Conservation (phyloP, 2,888 invertebrate genomes). For the Andrena bicolor region DNA sequence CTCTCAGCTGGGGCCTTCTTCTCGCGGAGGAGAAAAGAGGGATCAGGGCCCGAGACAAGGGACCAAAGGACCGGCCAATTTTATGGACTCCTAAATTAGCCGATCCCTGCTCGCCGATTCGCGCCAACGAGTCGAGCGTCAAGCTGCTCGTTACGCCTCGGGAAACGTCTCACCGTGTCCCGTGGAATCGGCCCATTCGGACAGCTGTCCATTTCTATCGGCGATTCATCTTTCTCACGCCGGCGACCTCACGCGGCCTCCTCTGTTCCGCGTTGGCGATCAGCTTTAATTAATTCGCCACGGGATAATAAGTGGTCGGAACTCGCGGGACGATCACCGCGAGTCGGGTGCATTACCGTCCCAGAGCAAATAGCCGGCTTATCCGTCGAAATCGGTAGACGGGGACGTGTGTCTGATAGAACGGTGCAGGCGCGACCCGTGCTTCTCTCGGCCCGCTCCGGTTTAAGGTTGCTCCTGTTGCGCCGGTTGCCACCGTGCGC, state of each 20-base stretch:
- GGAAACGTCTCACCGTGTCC: neutral
- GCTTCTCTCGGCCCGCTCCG: slow-evolving; percentile 43
- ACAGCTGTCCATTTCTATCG: neutral
- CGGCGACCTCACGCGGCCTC: neutral
- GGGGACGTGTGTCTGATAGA: slow-evolving; percentile 28
- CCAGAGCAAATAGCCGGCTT: slow-evolving; percentile 19
- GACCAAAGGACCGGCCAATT: slow-evolving; percentile 73
- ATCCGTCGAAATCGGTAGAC: slow-evolving; percentile 49
- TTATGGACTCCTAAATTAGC: slow-evolving; percentile 77
- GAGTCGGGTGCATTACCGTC: slow-evolving; percentile 6
- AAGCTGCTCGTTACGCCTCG: slow-evolving; percentile 51
- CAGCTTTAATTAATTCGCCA: slow-evolving; percentile 30
- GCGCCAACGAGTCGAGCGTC: slow-evolving; percentile 50
- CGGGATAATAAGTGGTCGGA: slow-evolving; percentile 5
- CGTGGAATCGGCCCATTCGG: neutral
- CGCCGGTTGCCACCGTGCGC: slow-evolving; percentile 61
- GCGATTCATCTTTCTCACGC: neutral
- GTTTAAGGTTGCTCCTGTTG: slow-evolving; percentile 62
- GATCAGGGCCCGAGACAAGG: slow-evolving; percentile 71
- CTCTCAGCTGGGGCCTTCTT: slow-evolving; percentile 66
- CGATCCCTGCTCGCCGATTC: slow-evolving; percentile 60
- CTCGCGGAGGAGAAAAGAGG: slow-evolving; percentile 54
- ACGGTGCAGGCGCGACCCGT: slow-evolving; percentile 36
- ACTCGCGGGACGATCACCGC: neutral
- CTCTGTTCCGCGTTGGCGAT: neutral